Conservation (phyloP, 2,113 vertebrate species). For the Aegotheles bennettii region DNA sequence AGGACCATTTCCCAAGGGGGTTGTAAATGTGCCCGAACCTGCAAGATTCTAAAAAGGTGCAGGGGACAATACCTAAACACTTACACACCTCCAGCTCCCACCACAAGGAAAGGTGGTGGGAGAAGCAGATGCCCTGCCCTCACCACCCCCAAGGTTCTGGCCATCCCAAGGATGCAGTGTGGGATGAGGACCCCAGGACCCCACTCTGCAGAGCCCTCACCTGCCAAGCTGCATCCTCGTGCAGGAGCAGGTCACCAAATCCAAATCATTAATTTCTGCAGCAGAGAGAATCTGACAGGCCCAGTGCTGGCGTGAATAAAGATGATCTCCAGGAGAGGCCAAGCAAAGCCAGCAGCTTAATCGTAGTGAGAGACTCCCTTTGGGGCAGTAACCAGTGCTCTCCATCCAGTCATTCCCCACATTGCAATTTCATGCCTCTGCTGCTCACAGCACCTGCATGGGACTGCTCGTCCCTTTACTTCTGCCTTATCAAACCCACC, state of each 20-base stretch:
- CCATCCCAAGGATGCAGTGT: not conserved
- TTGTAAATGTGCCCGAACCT: not conserved
- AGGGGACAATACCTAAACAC: not conserved
- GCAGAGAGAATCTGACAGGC: constrained; percentile 21
- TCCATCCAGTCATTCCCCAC: not conserved
- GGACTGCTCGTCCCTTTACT: not conserved
- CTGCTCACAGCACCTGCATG: not conserved
- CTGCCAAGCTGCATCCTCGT: not conserved
- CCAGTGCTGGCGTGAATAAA: constrained; percentile 38
- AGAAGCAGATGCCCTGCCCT: not conserved
- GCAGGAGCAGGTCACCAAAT: not conserved
- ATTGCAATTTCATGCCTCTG: not conserved
- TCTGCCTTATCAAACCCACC: not conserved
- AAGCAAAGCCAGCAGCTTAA: constrained; percentile 51
- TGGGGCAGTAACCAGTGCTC: constrained; percentile 15
- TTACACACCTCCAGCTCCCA: accelerated
- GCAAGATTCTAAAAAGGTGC: not conserved
- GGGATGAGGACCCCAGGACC: not conserved
- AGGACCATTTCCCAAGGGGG: not conserved
- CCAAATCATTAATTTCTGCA: constrained; percentile 53
- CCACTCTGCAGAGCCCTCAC: not conserved
- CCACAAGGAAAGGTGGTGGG: accelerated
- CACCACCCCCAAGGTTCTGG: accelerated
- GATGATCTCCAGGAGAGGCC: constrained; percentile 45
- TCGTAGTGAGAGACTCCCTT: not conserved